These are phyloP conservation scores for Gallirallus australis DNA, from an alignment of 2,797 vertebrate genomes.

Conservation along the genomic window DNA sequence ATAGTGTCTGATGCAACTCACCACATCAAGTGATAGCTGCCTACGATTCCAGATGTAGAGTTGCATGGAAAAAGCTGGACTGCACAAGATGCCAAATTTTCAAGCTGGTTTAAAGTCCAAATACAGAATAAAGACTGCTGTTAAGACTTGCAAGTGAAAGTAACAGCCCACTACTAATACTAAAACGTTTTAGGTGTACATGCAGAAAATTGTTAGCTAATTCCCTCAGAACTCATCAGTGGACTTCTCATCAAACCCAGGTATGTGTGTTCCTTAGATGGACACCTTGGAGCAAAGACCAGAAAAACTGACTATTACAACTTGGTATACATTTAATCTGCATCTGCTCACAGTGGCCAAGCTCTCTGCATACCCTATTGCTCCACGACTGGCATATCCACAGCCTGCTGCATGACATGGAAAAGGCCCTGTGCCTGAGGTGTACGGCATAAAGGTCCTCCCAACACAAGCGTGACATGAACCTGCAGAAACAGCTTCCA, in stretches of 20 bases:
- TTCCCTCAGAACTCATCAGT: not conserved
- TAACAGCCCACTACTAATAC: not conserved
- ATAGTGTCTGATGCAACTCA: not conserved
- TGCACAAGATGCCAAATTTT: not conserved
- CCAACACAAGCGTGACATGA: accelerated
- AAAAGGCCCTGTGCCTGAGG: not conserved
- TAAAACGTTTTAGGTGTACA: not conserved
- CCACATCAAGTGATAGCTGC: not conserved
- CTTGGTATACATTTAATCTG: accelerated
- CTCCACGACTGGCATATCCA: not conserved
- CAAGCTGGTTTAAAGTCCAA: not conserved
- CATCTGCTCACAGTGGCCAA: not conserved
- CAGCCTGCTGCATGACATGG: accelerated
- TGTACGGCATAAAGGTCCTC: not conserved
- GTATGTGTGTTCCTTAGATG: not conserved
- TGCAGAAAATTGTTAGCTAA: not conserved
- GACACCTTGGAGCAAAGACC: not conserved
- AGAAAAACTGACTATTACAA: not conserved
- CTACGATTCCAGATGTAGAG: not conserved
- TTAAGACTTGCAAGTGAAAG: not conserved
- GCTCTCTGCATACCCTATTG: not conserved
- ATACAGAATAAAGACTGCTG: not conserved
- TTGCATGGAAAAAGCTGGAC: not conserved
- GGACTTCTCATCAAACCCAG: not conserved
- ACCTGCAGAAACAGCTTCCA: not conserved